These are phyloP conservation scores for Cottus gobio DNA, from an alignment of 2,113 vertebrate species.

Conservation along the genomic window DNA sequence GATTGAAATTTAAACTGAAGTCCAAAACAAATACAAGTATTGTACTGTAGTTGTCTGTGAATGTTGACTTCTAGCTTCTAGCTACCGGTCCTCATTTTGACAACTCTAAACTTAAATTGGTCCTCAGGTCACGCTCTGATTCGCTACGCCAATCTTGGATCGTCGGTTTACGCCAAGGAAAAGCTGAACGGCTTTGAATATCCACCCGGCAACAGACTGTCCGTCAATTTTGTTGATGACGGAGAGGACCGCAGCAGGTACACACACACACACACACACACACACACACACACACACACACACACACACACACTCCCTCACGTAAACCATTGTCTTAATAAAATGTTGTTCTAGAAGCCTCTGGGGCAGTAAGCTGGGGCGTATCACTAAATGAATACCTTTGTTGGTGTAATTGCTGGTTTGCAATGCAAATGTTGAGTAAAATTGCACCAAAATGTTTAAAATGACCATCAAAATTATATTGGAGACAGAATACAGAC, in stretches of 20 bases:
- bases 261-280: neutral
- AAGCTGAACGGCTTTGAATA: constrained; percentile 97
- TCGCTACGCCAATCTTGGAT: constrained; percentile 93
- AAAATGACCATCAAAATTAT: no score
- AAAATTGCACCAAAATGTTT: no score
- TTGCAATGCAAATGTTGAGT: no score
- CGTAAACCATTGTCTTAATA: neutral
- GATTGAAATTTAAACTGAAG: neutral
- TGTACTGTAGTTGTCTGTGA: neutral
- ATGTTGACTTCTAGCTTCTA: neutral
- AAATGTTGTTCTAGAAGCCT: neutral
- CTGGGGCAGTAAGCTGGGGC: neutral
- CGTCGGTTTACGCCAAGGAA: constrained; percentile 95
- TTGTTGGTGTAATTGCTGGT: no score
- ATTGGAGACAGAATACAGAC: no score
- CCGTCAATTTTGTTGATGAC: constrained; percentile 89
- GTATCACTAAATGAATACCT: no score
- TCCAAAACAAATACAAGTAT: neutral
- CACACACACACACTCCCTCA: no score
- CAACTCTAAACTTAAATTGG: neutral
- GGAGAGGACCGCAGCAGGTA: constrained; percentile 92
- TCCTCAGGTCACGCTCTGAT: constrained; percentile 89
- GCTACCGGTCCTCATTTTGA: neutral
- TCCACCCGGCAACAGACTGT: constrained; percentile 93
- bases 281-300: neutral